Conservation (phyloP, 2,113 vertebrate genomes). For the Falco punctatus region DNA sequence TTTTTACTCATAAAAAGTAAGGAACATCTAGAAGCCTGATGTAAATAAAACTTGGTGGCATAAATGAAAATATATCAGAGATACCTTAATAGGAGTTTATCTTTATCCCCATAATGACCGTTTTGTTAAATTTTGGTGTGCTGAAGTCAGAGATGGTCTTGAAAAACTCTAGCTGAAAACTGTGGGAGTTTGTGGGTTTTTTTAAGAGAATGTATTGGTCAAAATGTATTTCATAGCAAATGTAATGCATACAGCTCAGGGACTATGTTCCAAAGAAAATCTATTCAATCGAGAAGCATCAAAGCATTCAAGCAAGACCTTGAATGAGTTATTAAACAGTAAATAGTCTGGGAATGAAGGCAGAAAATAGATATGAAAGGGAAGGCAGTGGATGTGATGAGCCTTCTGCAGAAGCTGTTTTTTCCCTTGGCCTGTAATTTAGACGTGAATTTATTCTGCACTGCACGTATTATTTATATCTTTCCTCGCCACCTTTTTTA, state of each 20-base stretch:
- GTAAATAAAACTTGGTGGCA: background rate
- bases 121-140: background rate
- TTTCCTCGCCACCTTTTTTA: slow-evolving; percentile 39
- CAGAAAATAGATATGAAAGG: slow-evolving; percentile 52
- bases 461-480: slow-evolving; percentile 21
- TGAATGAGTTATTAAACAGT: slow-evolving; percentile 69
- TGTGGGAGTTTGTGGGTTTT: background rate
- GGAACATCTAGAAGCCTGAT: background rate
- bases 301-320: slow-evolving; percentile 60
- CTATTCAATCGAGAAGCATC: slow-evolving; percentile 51
- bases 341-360: slow-evolving; percentile 60
- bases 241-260: background rate
- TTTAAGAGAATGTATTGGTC: background rate
- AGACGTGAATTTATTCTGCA: slow-evolving; percentile 56
- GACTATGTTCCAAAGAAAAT: slow-evolving; percentile 51
- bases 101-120: background rate
- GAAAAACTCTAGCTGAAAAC: background rate
- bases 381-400: slow-evolving; percentile 34
- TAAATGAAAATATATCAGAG: background rate
- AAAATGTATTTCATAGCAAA: slow-evolving; percentile 5
- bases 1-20: background rate
- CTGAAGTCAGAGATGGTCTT: background rate
- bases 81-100: background rate
- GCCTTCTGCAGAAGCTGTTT: slow-evolving; percentile 30
- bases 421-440: slow-evolving; percentile 14